Evolutionary conservation across 2,797 vertebrate species (phyloP), one percentile per base, ranked within the genome.

Genomic region (Rallus crepitans): DNA sequence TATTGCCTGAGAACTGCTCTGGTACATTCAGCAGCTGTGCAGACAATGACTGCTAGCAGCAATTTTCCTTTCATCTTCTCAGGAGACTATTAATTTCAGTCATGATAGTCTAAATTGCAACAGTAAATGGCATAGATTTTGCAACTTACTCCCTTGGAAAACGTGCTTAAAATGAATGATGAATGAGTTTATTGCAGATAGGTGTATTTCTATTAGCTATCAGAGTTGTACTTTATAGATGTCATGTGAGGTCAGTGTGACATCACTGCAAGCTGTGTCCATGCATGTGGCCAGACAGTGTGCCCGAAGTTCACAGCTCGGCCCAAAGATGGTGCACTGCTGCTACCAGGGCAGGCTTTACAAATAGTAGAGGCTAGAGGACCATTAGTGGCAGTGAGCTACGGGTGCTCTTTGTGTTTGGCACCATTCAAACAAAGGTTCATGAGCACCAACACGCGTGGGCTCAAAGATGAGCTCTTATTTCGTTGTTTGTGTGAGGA

Each of bases 11-110:
- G 65, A 82, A 5, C 39, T 83, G 31, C 45, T 65, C 55, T 92
- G 70, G 27, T 81, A 33, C 31, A 42, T 76, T 92, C 6, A 10
- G 40, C 77, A 64, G 33, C 81, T 93, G 61, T 55, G 37, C 70
- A 25, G 86, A 28, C 61, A 87, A 1, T 7, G 16, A 48, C 68
- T 87, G 27, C 53, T 27, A 78, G 31, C 61, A 47, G 66, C 57
- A 88, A 18, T 86, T 93, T 90, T 81, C 61, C 33, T 76, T 95
- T 91, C 39, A 53, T 81, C 65, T 78, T 90, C 50, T 75, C 57
- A 87, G 80, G 28, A 83, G 37, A 47, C 50, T 78, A 17, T 75
- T 92, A 64, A 86, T 95, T 90, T 91, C 53, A 83, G 50, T 71
- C 61, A 60, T 16, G 39, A 78, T 70, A 92, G 77, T 56, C 65